A percentile compares a stretch with the other conserved stretches of the same genome.
These are phyloP conservation scores for Hecatera dysodea DNA, from an alignment of 2,888 invertebrate genomes.

Conservation along the genomic window DNA sequence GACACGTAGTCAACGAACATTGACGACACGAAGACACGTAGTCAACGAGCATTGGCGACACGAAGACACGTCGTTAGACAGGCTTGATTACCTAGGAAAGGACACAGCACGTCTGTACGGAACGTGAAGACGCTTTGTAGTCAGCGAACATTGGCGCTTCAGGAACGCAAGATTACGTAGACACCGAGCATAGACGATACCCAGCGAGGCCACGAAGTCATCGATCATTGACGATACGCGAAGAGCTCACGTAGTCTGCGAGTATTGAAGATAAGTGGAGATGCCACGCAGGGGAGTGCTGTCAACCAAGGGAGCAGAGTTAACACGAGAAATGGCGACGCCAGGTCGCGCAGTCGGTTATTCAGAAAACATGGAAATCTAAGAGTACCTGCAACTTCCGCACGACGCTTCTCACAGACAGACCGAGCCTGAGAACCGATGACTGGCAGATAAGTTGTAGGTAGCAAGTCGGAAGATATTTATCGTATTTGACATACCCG, in stretches of 20 bases:
- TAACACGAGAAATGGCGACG: constrained; percentile 48
- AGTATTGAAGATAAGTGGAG: constrained; percentile 32
- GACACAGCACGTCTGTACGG: constrained; percentile 35
- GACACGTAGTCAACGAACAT: constrained; percentile 32
- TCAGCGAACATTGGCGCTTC: constrained; percentile 35
- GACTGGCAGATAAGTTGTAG: constrained; percentile 6
- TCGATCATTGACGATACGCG: constrained; percentile 29
- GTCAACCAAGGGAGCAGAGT: constrained; percentile 56
- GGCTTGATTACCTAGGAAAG: constrained; percentile 47
- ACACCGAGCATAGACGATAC: constrained; percentile 31
- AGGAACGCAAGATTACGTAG: constrained; percentile 17
- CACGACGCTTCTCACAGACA: constrained; percentile 1
- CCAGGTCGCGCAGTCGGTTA: constrained; percentile 25
- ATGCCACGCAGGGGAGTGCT: constrained; percentile 34
- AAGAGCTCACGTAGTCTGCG: constrained; percentile 25
- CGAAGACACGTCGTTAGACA: constrained; percentile 34
- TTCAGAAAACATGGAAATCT: not conserved
- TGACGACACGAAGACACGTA: constrained; percentile 39
- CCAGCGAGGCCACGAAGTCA: constrained; percentile 1
- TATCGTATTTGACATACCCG: constrained; percentile 24
- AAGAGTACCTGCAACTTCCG: constrained; percentile 29
- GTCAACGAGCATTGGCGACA: constrained; percentile 31
- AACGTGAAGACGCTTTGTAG: constrained; percentile 8
- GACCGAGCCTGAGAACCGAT: not conserved
- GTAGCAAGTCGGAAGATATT: constrained; percentile 2